Base-by-base conservation (phyloP, 2,113 vertebrate species). In the Chaetodon trifascialis region DNA sequence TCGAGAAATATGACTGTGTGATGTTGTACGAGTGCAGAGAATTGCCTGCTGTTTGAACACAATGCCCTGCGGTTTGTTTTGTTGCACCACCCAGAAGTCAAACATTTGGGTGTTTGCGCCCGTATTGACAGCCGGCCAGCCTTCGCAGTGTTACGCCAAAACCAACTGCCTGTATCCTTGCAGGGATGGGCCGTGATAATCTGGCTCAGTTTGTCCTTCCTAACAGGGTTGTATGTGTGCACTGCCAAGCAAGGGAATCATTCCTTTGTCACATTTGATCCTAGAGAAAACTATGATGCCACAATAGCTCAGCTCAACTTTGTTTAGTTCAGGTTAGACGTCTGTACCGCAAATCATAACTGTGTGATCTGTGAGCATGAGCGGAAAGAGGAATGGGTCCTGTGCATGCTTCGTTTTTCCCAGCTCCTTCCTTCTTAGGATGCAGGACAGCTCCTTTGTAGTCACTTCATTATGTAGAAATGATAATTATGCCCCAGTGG, bases 381-480 rank as follows among this genome's bases (percentile, higher is more conserved):
- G 83, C 12, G 44, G 83, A 79, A 77, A 84, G 79, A 83, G 75
- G 80, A 82, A 80, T 75, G 66, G 71, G 23, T 82, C 47, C 73
- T 83, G 68, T 40, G 63, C 72, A 78, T 10, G 65, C 67, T 62
- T 86, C 59, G 12, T 89, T 59, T 44, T 52, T 74, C 66, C 34
- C 72, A 17, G 40, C 42, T 49, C 66, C 36, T 51, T 51, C 68
- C 83, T 85, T 47, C 81, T 93, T 88, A 78, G 69, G 86, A 94
- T 92, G 92, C 89, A 86, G 86, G 81, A 70, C 75, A 71, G 83
- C 86, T 91, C 76, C 74, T 87, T 91, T 91, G 87, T 90, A 86
- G 89, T 92, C 80, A 75, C 84, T 90, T 93, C 83, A 92, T 94
- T 90, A 90, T 89, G 91, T 79, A 79, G 82, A 92, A 92, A 94